Conservation (phyloP, 2,113 vertebrate species). For the Dromaius novaehollandiae region DNA sequence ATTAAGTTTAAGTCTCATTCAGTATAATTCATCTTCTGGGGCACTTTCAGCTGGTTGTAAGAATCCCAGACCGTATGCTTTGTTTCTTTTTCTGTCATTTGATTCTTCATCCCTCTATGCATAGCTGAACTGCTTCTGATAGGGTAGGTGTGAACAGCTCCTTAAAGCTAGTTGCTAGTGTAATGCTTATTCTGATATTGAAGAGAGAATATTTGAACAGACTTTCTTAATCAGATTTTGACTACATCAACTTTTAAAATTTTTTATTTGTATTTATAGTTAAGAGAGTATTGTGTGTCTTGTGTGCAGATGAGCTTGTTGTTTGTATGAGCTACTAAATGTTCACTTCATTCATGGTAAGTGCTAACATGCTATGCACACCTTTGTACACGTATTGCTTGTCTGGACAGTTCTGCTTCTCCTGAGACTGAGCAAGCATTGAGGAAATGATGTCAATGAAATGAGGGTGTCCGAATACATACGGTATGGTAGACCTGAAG, state of each 20-base stretch:
- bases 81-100: neutral
- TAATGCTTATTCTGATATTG: neutral
- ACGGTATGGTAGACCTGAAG: neutral
- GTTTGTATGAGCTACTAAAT: neutral
- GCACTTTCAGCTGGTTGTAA: neutral
- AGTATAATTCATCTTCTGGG: neutral
- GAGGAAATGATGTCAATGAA: neutral
- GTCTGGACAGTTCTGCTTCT: neutral
- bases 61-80: neutral
- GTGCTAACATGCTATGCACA: accelerated
- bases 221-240: neutral
- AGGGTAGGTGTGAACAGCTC: neutral
- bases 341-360: neutral
- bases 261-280: neutral
- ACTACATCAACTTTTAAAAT: neutral
- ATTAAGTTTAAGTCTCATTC: neutral
- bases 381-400: neutral
- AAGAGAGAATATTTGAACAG: neutral
- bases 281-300: neutral
- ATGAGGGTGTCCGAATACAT: neutral
- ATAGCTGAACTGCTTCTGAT: neutral
- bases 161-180: neutral
- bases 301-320: neutral
- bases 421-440: neutral
- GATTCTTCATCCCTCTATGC: neutral